A percentile compares a stretch with the other conserved stretches of the same genome.
Conservation (phyloP, 2,797 vertebrate genomes). For the Megalops cyprinoides region DNA sequence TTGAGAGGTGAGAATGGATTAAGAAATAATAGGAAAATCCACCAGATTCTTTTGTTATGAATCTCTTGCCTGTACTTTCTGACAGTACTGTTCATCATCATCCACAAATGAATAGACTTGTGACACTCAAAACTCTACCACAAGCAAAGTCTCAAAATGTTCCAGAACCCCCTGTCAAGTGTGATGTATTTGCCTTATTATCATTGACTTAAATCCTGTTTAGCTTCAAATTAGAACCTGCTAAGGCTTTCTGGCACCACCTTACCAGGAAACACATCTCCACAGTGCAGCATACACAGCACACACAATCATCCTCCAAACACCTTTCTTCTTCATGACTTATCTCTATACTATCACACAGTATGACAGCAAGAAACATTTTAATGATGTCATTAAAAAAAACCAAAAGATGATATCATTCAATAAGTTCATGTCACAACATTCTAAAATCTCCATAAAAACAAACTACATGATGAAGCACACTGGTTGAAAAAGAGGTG, state of each 20-base stretch:
- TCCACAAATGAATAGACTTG: constrained; percentile 20
- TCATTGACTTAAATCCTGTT: constrained; percentile 18
- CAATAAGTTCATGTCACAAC: background rate
- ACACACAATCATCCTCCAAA: background rate
- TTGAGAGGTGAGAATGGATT: constrained; percentile 59
- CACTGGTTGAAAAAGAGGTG: background rate
- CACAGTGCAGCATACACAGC: background rate
- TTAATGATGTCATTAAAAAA: background rate
- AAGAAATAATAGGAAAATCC: constrained; percentile 50
- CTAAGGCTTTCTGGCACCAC: background rate
- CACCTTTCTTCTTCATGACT: background rate
- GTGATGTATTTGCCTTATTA: background rate
- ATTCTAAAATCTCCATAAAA: background rate
- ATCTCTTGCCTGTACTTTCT: constrained; percentile 38
- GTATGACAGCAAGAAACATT: background rate
- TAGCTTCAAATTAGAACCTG: constrained; percentile 8
- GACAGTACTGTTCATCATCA: constrained; percentile 36
- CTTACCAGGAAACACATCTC: background rate
- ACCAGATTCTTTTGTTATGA: constrained; percentile 44
- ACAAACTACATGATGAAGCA: background rate
- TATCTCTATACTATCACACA: too few species aligned
- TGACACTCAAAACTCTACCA: background rate
- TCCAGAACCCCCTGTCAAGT: background rate
- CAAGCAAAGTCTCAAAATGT: constrained; percentile 5
- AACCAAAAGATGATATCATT: background rate